Conservation (phyloP, 2,113 vertebrate species). For the Protobothrops flavoviridis region DNA sequence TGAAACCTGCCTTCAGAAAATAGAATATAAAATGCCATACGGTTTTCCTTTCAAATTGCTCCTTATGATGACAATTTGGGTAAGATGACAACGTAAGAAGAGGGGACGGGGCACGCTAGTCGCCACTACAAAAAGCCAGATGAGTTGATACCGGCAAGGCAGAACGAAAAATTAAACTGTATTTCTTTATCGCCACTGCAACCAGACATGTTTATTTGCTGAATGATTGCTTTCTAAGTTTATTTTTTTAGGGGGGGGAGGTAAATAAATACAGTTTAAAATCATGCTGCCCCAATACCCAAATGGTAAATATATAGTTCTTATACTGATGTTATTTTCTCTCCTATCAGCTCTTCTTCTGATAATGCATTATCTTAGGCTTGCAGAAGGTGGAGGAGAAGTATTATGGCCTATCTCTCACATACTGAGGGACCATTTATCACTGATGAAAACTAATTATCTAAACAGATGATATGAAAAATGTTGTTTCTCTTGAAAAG, state of each 20-base stretch:
- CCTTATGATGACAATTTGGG: not conserved
- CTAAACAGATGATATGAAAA: not conserved
- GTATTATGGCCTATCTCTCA: not conserved
- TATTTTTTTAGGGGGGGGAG: not conserved
- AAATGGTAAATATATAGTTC: not conserved
- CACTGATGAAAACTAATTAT: not conserved
- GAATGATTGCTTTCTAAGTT: not conserved
- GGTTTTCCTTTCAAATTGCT: not conserved
- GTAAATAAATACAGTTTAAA: not conserved
- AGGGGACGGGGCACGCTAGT: not conserved
- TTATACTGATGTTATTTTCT: not conserved
- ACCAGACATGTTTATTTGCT: not conserved
- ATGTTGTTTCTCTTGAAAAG: not conserved
- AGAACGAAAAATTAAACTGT: not conserved
- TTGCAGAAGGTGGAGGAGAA: not conserved
- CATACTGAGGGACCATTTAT: not conserved
- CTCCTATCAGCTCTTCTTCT: not conserved
- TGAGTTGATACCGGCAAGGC: not conserved
- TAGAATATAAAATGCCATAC: not conserved
- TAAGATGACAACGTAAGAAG: not conserved
- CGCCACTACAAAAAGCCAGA: not conserved
- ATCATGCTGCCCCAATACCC: not conserved
- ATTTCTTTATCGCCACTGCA: not conserved
- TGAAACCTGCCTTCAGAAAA: not conserved
- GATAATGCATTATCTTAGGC: not conserved